Base-by-base conservation (phyloP, 2,888 invertebrate species). In the Oscheius sp. region DNA sequence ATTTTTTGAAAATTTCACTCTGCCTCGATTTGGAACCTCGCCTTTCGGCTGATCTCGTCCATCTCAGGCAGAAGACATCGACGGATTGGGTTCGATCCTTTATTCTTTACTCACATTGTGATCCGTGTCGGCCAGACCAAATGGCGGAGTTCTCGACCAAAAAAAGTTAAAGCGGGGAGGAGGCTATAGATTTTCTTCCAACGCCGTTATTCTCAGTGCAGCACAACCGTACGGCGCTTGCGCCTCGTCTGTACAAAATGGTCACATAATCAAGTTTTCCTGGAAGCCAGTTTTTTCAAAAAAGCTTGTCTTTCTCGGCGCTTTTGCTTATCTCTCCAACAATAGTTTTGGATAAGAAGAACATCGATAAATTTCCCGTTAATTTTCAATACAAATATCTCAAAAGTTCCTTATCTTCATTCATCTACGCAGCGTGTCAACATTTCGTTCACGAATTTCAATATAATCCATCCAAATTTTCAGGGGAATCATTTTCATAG, bases 251-350 rank as follows among this genome's bases (percentile, higher is more conserved):
- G 46, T 16, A 18, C 25, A 18, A 29, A 66, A 66, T 66, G 66
- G 66, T 66, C 66, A 66, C 66, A 52, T 35, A 49, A 46, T 66
- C 66, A 66, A 66, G 66, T 66, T 66, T 66, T 66, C 66, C 52
- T 23, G n/a, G 27, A 21, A 64, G 63, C 29, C 52, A 45, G 61
- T 61, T 61, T 35, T 35, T 41, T 25, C 61, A 41, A 43, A 3
- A 13, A 29, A 9, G n/a, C 58, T 25, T n/a, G 29, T 58, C 58
- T n/a, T 58, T 13, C 12, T 27, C 25, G 27, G 6, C 58, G 27
- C 25, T 27, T 23, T 27, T 29, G 25, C n/a, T 58, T 58, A 58
- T 25, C 25, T 29, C 12, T 29, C 58, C 25, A 49, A 49, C 16
- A 49, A 49, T 43, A 49, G 5, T 49, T 49, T 49, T 49, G 16